phyloP scores from a whole-genome alignment of 2,113 vertebrate genomes.

The Camelus dromedarius region DNA sequence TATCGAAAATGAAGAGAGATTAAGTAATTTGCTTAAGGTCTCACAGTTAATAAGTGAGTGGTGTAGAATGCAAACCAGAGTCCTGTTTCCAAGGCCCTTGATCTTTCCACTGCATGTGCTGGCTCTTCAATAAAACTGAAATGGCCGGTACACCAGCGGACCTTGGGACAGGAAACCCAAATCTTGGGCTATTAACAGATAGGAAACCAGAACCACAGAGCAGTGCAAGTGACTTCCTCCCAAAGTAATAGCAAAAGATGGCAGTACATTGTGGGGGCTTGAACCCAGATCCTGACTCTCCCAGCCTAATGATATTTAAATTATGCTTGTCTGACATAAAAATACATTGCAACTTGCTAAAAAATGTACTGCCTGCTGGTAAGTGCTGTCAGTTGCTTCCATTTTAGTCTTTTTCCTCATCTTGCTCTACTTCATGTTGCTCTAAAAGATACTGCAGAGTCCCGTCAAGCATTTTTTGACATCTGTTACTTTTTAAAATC shows the following conservation, averaged over 20 bases:
- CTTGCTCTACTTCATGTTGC: constrained; percentile 74
- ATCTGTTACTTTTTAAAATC: constrained; percentile 76
- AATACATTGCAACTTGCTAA: constrained; percentile 80
- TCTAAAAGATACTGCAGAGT: constrained; percentile 72
- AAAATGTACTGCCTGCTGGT: constrained; percentile 78
- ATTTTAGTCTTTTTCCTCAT: constrained; percentile 73
- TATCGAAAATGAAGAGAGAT: constrained; percentile 28
- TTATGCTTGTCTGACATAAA: constrained; percentile 82
- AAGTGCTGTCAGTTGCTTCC: constrained; percentile 73
- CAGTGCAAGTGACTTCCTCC: neutral
- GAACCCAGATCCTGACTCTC: constrained; percentile 68
- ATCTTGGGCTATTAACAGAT: neutral
- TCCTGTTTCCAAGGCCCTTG: neutral
- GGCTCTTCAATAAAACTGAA: neutral
- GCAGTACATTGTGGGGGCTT: constrained; percentile 17
- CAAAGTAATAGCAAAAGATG: neutral
- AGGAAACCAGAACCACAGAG: neutral
- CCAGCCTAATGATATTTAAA: constrained; percentile 78
- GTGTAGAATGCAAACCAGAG: neutral
- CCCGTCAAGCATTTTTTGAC: constrained; percentile 74
- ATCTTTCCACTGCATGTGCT: neutral
- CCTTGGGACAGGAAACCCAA: neutral
- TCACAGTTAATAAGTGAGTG: neutral
- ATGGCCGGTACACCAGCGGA: neutral
- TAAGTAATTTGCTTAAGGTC: neutral